These are phyloP conservation scores for Ciconia nigra DNA, from an alignment of 2,797 vertebrate species.

Conservation along the genomic window DNA sequence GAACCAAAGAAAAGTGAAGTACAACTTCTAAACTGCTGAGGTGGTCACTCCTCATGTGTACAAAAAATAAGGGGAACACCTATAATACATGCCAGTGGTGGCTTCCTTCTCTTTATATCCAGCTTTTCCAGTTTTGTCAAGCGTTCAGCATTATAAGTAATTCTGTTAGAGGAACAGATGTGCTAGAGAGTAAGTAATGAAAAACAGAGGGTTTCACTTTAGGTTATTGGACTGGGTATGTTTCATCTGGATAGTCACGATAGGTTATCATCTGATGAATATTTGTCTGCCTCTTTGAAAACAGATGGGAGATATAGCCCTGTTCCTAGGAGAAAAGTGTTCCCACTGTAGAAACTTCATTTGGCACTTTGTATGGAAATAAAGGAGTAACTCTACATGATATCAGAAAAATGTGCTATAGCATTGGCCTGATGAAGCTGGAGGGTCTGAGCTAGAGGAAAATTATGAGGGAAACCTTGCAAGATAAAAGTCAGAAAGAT, in stretches of 20 bases:
- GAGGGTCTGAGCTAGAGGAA: neutral
- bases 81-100: neutral
- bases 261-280: neutral
- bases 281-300: neutral
- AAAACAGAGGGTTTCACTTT: neutral
- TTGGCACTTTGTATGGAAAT: constrained; percentile 4
- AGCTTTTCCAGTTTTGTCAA: neutral
- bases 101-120: neutral
- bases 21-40: neutral
- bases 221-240: neutral
- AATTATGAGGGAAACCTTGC: neutral
- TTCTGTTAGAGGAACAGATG: neutral
- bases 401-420: neutral
- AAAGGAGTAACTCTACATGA: neutral
- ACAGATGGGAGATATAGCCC: neutral
- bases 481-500: neutral
- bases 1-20: neutral
- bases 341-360: neutral
- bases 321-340: neutral
- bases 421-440: neutral
- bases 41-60: neutral
- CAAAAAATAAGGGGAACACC: neutral
- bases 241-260: neutral
- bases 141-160: neutral
- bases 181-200: neutral